Base-by-base conservation (phyloP, 92 coral and sea anemone species). In the Bergia puertoricense region DNA sequence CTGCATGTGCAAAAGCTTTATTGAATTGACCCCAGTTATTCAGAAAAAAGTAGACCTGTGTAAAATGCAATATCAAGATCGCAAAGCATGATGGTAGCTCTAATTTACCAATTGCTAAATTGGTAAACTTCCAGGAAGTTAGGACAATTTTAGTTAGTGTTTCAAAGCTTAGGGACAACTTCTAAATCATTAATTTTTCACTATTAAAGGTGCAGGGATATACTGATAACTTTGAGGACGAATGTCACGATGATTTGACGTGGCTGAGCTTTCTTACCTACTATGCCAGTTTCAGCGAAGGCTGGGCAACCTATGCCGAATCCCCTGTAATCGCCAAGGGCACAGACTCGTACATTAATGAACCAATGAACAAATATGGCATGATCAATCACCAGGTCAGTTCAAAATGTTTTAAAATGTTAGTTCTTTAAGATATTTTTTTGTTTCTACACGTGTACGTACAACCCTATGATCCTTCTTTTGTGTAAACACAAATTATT, bases 271-370 rank as follows among this genome's bases (percentile, higher is more conserved):
- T 1, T 0, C 13, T 16, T 16, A 91, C 95, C 22, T 97, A 90
- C 71, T 82, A 86, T 66, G 85, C 98, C 7, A 92, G 94, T 41
- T 97, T 90, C 86, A 97, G 98, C 62, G 99, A 97, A 80, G 99
- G 99, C 0, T 97, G 99, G 99, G 99, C 99, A 1, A 94, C 98
- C 0, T 97, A 97, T 68, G 92, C 95, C 5, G 99, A 97, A 76
- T 82, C 91, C 44, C 95, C 94, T 0, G 86, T 97, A 76, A 89
- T 92, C 50, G 96, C 88, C 36, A 65, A 59, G 54, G 97, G 95
- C 74, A 91, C 95, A 5, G 92, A 97, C 16, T 74, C 92, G 14
- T 97, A 97, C 56, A 48, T 65, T 22, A 79, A 92, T 59, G 86
- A 95, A 68, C 79, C 78, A 2, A 44, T 67, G 77, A 84, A 87